Evolutionary conservation across 2,113 vertebrate genomes (phyloP).

Genomic region (Rattus norvegicus): DNA sequence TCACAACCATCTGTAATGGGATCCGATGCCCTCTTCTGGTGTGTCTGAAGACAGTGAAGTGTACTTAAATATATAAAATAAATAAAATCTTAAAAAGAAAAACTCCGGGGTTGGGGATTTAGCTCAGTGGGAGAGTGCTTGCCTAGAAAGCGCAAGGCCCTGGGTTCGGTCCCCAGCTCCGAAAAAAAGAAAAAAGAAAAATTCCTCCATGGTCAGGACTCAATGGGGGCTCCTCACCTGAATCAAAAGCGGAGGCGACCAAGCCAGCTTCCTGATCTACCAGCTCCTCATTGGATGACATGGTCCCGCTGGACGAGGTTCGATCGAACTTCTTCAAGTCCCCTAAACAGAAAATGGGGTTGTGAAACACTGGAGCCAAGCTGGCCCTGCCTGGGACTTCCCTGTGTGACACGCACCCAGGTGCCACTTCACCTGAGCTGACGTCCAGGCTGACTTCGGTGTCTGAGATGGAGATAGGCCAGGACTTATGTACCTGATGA

Average conservation of each 20-base stretch:
- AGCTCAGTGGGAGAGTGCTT: no score
- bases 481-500: slow-evolving; percentile 93
- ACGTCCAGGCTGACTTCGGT: slow-evolving; percentile 87
- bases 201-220: no score
- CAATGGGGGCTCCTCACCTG: slow-evolving; percentile 82
- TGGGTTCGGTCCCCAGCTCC: no score
- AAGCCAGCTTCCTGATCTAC: slow-evolving; percentile 88
- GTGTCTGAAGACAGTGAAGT: no score
- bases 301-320: slow-evolving; percentile 90
- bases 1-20: no score
- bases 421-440: slow-evolving; percentile 85
- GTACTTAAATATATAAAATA: no score
- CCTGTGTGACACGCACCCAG: accelerated
- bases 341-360: slow-evolving; percentile 80
- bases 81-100: no score
- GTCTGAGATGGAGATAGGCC: slow-evolving; percentile 91
- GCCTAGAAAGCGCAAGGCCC: no score
- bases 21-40: no score
- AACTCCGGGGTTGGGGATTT: no score
- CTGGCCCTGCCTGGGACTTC: not conserved
- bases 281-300: slow-evolving; percentile 91
- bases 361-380: not conserved
- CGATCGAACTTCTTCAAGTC: slow-evolving; percentile 89
- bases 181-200: no score
- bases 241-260: slow-evolving; percentile 86